Base-by-base conservation (phyloP, 2,113 vertebrate species). In the Aplodontia rufa region DNA sequence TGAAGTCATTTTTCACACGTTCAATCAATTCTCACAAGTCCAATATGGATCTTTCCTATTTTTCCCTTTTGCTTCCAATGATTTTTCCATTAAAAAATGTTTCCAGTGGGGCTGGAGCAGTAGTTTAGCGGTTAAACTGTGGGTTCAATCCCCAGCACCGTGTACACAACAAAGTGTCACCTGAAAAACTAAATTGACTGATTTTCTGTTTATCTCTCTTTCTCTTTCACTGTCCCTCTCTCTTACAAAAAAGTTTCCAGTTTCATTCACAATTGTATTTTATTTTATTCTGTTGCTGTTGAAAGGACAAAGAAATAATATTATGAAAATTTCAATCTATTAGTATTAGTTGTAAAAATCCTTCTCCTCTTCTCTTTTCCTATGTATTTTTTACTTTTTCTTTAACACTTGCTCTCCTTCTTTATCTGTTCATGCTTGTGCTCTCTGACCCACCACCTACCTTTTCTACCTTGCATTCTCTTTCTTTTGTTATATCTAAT, bases 1-100 rank as follows among this genome's bases (percentile, higher is more conserved):
- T 53, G 35, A 97, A 96, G 40, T 89, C 30, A 24, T 75, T 58
- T 35, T 90, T 96, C 45, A 64, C 55, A 68, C 28, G 89, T 76
- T 85, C 42, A 55, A 24, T 84, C 47, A 68, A 10, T 96, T 91
- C 53, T 28, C 35, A 8, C 51, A 22, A 51, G 30, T 60, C 42
- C 62, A 49, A 35, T n/a, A 42, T 68, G 30, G 9, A 11, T n/a
- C 26, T 40, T 64, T 45, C 40, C 30, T 51, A 9, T 10, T 1
- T 13, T 81, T 51, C 3, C 2, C 30, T 60, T 94, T 12, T 60
- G 17, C 14, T 95, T 49, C 47, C 55, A 83, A 8, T 84, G 72
- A 87, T 6, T 95, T 83, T 94, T 87, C 37, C 68, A 35, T 40
- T 72, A n/a, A 87, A n/a, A 42, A 76, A 80, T 91, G 20, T 94